Evolutionary conservation across 2,113 vertebrate species (phyloP).

Genomic region (Apus apus): DNA sequence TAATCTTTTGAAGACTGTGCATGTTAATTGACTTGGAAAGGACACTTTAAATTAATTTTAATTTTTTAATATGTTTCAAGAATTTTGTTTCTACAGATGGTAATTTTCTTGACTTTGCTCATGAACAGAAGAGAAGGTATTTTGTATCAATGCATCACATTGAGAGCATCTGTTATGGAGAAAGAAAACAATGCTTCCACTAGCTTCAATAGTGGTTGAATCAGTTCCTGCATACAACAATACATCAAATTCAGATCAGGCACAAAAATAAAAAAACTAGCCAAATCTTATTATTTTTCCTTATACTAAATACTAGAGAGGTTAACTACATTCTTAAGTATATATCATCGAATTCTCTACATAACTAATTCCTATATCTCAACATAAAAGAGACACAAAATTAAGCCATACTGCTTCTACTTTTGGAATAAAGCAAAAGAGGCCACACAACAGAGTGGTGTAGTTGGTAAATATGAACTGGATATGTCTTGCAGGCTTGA

Average conservation of each 20-base stretch:
- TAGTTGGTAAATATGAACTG: background rate
- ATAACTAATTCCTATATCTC: background rate
- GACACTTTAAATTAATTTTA: background rate
- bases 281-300: background rate
- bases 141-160: background rate
- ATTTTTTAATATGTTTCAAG: background rate
- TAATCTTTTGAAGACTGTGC: background rate
- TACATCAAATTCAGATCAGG: background rate
- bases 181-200: background rate
- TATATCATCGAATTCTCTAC: background rate
- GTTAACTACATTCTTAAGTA: background rate
- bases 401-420: background rate
- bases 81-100: background rate
- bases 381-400: background rate
- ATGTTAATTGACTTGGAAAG: background rate
- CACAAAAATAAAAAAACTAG: background rate
- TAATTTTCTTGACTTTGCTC: background rate
- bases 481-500: background rate
- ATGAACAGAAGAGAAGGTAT: background rate
- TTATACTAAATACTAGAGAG: background rate
- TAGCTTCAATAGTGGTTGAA: background rate
- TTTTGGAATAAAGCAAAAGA: background rate
- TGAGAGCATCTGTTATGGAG: background rate
- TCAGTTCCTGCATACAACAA: background rate
- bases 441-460: background rate